Base-by-base conservation (phyloP, 1,140 invertebrate genomes). In the Pachypeltis micranthus region DNA sequence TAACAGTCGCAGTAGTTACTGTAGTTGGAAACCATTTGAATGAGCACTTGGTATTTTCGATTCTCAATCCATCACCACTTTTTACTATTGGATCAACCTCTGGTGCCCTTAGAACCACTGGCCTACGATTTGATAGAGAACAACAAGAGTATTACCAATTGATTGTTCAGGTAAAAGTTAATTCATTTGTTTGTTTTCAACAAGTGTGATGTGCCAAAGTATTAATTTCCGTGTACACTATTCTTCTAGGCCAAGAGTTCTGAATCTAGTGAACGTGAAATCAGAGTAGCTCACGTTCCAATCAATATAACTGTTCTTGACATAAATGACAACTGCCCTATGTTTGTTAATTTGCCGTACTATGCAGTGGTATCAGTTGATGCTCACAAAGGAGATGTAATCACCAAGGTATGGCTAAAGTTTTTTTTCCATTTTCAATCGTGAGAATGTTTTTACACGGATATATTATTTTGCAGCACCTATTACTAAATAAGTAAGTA, bases 21-120 rank as follows among this genome's bases (percentile, higher is more conserved):
- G 90, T 95, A 7, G 75, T 92, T 2, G 93, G 93, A 2, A 88
- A 83, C 68, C 82, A 82, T 12, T 76, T 96, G 23, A 90, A 93
- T 73, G 91, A 96, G 73, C 90, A 96, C 73, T 76, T 96, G 0
- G 79, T 85, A 66, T 98, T 94, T 74, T 77, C 78, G 39, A 91
- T 96, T 62, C 76, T 96, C 1, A 96, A 97, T 79, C 91, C 92
- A 0, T 88, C 85, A 0, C 81, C 86, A 59, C 84, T 92, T 76
- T 99, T 99, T 73, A 80, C 81, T 59, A 94, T 98, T 72, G 91
- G 94, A 24, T 70, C 76, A 19, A 92, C 91, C n/a, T 95, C 93
- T 19, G 93, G 91, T 23, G 89, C 85, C 4, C 85, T 93, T 57
- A 81, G 83, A 68, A 93, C 90, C 2, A 91, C 88, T 2, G 90